Conservation (phyloP, 1,140 invertebrate genomes). For the Zaprionus camerounensis region DNA sequence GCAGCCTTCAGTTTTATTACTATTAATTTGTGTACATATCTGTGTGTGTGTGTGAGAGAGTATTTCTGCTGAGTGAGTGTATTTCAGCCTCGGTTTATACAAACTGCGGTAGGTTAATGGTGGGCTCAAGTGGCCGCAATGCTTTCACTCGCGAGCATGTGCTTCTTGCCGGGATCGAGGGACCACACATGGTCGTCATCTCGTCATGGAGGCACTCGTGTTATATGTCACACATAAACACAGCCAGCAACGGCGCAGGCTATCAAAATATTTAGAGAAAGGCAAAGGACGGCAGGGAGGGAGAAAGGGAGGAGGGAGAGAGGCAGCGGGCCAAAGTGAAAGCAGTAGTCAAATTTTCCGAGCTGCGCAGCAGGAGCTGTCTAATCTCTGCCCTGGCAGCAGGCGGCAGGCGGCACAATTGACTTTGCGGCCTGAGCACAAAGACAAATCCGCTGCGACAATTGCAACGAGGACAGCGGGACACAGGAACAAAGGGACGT, state of each 20-base stretch:
- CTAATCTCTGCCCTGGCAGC: constrained; percentile 52
- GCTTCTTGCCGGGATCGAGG: constrained; percentile 22
- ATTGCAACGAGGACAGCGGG: constrained; percentile 64
- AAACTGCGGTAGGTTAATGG: constrained; percentile 81
- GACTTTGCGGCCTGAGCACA: constrained; percentile 71
- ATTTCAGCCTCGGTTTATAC: constrained; percentile 56
- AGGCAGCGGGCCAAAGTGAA: constrained; percentile 52
- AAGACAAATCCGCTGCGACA: constrained; percentile 70
- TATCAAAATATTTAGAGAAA: constrained; percentile 81
- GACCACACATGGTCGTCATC: constrained; percentile 61
- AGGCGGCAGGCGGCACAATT: constrained; percentile 53
- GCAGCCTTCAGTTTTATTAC: constrained; percentile 51
- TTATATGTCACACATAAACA: constrained; percentile 71
- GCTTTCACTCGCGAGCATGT: constrained; percentile 62
- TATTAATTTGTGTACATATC: constrained; percentile 63
- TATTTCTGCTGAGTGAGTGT: constrained; percentile 17
- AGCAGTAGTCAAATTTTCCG: constrained; percentile 76
- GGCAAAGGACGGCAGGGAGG: constrained; percentile 32
- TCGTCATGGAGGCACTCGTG: constrained; percentile 44
- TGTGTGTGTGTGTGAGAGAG: constrained; percentile 12
- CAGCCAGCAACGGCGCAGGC: constrained; percentile 18
- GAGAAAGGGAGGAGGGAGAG: neutral
- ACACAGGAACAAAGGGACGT: neutral
- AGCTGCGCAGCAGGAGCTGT: constrained; percentile 67
- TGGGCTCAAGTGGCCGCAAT: constrained; percentile 69